Conservation (phyloP, 1,140 invertebrate genomes). For the Heliothis subflexa region DNA sequence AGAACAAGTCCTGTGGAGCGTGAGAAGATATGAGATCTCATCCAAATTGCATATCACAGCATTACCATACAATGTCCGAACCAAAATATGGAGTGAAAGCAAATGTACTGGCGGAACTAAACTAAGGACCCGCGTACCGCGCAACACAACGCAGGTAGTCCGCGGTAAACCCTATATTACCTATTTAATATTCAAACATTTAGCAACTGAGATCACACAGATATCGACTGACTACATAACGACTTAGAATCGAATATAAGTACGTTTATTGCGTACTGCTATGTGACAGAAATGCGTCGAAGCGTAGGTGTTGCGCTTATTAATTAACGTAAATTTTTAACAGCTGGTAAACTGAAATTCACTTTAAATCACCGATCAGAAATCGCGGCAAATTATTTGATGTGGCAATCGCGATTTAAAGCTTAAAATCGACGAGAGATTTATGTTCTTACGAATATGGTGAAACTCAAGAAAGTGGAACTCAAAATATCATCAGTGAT, state of each 20-base stretch:
- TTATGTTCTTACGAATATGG: constrained; percentile 12
- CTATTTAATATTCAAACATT: constrained; percentile 48
- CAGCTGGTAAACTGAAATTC: background rate
- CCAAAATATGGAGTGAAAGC: constrained; percentile 54
- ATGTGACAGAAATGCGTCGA: constrained; percentile 43
- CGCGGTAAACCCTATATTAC: constrained; percentile 39
- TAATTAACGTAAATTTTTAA: constrained; percentile 3
- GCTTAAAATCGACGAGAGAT: constrained; percentile 11
- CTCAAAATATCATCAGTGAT: constrained; percentile 18
- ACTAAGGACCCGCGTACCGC: background rate
- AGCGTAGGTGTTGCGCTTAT: constrained; percentile 20
- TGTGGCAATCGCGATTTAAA: background rate
- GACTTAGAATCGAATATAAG: constrained; percentile 37
- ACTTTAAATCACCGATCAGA: background rate
- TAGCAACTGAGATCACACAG: constrained; percentile 48
- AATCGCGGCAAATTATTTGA: constrained; percentile 20
- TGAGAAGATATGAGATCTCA: constrained; percentile 53
- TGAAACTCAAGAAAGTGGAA: constrained; percentile 22
- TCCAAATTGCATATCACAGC: constrained; percentile 50
- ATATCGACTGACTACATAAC: constrained; percentile 45
- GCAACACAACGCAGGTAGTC: constrained; percentile 33
- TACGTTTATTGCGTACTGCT: constrained; percentile 40
- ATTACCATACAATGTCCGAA: constrained; percentile 56
- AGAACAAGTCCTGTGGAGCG: constrained; percentile 52
- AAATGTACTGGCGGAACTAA: constrained; percentile 35